These are phyloP conservation scores for Melinaea menophilus DNA, from an alignment of 2,888 invertebrate genomes.

Conservation along the genomic window DNA sequence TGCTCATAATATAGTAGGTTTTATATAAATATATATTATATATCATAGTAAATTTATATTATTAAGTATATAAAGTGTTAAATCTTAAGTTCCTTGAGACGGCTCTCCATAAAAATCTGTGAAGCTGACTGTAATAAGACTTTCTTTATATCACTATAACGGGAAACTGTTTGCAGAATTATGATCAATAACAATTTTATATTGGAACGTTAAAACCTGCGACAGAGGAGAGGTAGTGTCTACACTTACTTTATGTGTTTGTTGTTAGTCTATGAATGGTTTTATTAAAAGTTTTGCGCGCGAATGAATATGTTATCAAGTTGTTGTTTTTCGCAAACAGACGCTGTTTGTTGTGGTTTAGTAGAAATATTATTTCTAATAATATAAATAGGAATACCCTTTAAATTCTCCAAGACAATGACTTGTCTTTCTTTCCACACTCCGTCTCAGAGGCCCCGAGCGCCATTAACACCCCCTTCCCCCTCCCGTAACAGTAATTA, in stretches of 20 bases:
- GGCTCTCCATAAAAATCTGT: conserved; percentile 23
- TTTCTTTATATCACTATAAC: conserved; percentile 12
- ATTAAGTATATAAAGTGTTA: conserved; percentile 1
- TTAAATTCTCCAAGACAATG: not conserved
- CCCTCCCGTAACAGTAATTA: conserved; percentile 57
- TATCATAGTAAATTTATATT: too few species aligned
- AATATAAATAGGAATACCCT: not conserved
- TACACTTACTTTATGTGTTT: too few species aligned
- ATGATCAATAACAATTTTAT: not conserved
- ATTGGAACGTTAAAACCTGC: not conserved
- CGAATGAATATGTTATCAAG: too few species aligned
- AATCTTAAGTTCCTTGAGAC: conserved; percentile 10
- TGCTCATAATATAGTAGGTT: not conserved
- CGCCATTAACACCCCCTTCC: conserved; percentile 62
- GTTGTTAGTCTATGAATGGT: too few species aligned
- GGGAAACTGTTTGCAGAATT: not conserved
- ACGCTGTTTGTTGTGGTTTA: too few species aligned
- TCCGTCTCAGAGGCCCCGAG: conserved; percentile 38
- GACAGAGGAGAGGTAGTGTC: not conserved
- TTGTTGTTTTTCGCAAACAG: too few species aligned
- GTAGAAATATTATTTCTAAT: too few species aligned
- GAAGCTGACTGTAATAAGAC: conserved; percentile 8
- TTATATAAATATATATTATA: not conserved
- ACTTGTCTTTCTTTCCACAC: conserved; percentile 11
- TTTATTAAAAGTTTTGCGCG: too few species aligned